These are phyloP conservation scores for Orientallactaga bullata DNA, from an alignment of 2,113 vertebrate genomes.

Conservation along the genomic window DNA sequence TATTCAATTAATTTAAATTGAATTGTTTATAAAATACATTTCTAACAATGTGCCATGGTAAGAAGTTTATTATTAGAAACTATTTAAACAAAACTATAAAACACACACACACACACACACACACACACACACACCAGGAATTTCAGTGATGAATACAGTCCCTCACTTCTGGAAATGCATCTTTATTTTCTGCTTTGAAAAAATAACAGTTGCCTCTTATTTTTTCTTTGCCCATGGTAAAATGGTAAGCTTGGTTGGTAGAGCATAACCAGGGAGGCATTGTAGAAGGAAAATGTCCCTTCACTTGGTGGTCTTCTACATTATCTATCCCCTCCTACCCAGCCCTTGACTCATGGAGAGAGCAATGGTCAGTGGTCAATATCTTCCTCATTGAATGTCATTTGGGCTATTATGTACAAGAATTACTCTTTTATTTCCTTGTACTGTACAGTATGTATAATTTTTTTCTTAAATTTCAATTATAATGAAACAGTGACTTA, in stretches of 20 bases:
- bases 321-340: accelerated
- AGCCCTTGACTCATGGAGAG: not conserved
- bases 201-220: not conserved
- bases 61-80: no score
- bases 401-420: not conserved
- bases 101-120: not conserved
- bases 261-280: not conserved
- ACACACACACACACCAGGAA: not conserved
- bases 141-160: not conserved
- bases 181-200: not conserved
- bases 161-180: not conserved
- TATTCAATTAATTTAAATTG: not conserved
- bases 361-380: not conserved
- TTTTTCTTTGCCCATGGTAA: not conserved
- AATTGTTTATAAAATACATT: not conserved
- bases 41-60: not conserved
- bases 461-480: not conserved
- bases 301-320: not conserved
- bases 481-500: not conserved
- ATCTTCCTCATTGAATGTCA: not conserved
- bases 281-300: not conserved
- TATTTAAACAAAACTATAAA: no score
- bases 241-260: not conserved
- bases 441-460: not conserved
- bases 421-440: not conserved